phyloP scores from a whole-genome alignment of 2,113 vertebrate genomes.

The Sylvilagus bachmani region DNA sequence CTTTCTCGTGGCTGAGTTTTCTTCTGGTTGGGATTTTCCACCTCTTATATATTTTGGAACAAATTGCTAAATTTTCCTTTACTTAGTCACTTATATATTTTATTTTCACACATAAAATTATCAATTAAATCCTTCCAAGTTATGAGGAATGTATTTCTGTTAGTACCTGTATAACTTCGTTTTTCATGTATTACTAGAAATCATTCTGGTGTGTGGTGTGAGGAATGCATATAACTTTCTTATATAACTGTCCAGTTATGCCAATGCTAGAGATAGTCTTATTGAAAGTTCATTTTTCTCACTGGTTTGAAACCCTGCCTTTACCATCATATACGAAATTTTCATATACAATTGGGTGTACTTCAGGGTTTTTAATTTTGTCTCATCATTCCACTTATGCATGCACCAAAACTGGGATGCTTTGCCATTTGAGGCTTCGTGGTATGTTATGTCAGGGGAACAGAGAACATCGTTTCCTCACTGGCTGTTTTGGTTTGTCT shows the following conservation, averaged over 20 bases:
- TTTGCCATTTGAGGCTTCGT: background rate
- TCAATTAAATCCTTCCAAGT: background rate
- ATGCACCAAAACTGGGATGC: background rate
- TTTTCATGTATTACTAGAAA: background rate
- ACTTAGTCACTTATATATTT: conserved; percentile 15
- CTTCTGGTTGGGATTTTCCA: background rate
- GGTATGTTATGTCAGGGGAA: background rate
- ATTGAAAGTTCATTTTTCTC: background rate
- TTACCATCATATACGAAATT: background rate
- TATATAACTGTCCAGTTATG: background rate
- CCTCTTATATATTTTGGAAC: background rate
- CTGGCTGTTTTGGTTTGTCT: background rate
- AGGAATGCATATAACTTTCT: background rate
- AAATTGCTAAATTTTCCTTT: background rate
- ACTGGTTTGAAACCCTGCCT: background rate
- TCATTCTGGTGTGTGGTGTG: background rate
- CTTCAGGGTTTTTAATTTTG: background rate
- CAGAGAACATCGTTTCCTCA: background rate
- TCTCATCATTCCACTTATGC: background rate
- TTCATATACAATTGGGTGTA: background rate
- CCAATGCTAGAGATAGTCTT: background rate
- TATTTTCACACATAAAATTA: background rate
- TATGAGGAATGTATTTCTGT: background rate
- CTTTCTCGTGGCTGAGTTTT: background rate
- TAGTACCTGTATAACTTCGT: background rate